Conservation (phyloP, 1,140 invertebrate species). For the Drosophila ananassae region DNA sequence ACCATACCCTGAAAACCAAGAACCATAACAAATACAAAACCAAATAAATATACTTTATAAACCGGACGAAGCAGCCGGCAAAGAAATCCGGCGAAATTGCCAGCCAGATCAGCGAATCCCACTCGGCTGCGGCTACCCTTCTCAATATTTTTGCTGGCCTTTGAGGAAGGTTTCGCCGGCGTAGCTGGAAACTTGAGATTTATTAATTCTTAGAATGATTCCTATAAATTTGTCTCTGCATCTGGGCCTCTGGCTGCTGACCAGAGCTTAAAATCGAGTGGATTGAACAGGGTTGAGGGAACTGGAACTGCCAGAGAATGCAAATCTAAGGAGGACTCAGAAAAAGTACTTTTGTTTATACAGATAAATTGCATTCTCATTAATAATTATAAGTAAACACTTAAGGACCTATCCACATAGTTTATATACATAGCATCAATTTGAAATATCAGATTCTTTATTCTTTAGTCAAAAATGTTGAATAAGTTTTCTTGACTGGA, state of each 20-base stretch:
- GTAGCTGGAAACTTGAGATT: slow-evolving; percentile 72
- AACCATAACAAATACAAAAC: slow-evolving; percentile 30
- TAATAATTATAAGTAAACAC: not conserved
- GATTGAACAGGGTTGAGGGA: slow-evolving; percentile 9
- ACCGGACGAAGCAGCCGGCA: slow-evolving; percentile 5
- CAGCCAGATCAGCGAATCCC: slow-evolving; percentile 51
- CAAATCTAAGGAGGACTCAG: slow-evolving; percentile 29
- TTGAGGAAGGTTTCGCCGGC: slow-evolving; percentile 27
- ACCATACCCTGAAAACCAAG: slow-evolving; percentile 3
- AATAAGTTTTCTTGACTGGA: too few relatives aligned
- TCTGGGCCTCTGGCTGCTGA: slow-evolving; percentile 29
- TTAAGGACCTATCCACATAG: too few relatives aligned
- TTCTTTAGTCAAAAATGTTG: too few relatives aligned
- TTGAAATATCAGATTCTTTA: too few relatives aligned
- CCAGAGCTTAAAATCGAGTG: slow-evolving; percentile 11
- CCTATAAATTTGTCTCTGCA: slow-evolving; percentile 47
- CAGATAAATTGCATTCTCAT: slow-evolving; percentile 23
- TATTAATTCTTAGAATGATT: slow-evolving; percentile 78
- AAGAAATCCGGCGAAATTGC: slow-evolving; percentile 68
- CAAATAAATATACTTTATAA: slow-evolving; percentile 29
- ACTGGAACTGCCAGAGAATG: slow-evolving; percentile 39
- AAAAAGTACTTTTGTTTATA: slow-evolving; percentile 16
- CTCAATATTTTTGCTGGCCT: slow-evolving; percentile 50
- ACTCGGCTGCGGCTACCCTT: slow-evolving; percentile 53
- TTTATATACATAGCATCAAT: too few relatives aligned